These are phyloP conservation scores for Opisthograptis luteolata DNA, from an alignment of 2,888 invertebrate species.

Conservation along the genomic window DNA sequence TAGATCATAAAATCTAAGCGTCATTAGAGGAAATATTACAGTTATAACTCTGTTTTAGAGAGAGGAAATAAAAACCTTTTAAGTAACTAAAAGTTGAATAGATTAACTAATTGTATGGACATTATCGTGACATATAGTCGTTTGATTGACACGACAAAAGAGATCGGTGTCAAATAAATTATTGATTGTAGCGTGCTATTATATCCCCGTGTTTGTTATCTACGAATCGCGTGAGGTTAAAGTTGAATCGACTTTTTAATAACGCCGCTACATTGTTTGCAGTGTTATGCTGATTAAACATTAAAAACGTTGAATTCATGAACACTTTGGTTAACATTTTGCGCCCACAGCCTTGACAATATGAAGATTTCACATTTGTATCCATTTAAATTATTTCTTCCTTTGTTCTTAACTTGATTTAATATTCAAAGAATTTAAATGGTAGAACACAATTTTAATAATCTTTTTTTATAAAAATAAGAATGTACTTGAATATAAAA, in stretches of 20 bases:
- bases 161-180: constrained; percentile 18
- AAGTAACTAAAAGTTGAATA: not conserved
- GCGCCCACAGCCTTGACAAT: not conserved
- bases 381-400: too few species aligned
- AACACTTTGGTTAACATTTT: not conserved
- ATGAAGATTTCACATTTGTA: too few species aligned
- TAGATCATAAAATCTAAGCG: too few species aligned
- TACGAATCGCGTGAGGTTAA: constrained; percentile 46
- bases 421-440: too few species aligned
- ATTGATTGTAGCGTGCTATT: constrained; percentile 33
- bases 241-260: constrained; percentile 49
- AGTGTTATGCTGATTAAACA: constrained; percentile 13
- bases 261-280: constrained; percentile 30
- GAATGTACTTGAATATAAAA: too few species aligned
- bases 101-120: not conserved
- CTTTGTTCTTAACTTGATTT: too few species aligned
- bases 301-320: constrained; percentile 3
- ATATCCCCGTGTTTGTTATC: constrained; percentile 32
- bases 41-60: too few species aligned
- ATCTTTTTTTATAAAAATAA: too few species aligned
- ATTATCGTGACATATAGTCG: constrained; percentile 25
- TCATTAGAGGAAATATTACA: too few species aligned
- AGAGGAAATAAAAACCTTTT: not conserved
- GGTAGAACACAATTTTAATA: too few species aligned
- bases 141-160: constrained; percentile 12